Percentiles rank a stretch among this genome's conserved stretches.
These are phyloP conservation scores for Odontophorus gujanensis DNA, from an alignment of 2,113 vertebrate genomes.

Conservation along the genomic window DNA sequence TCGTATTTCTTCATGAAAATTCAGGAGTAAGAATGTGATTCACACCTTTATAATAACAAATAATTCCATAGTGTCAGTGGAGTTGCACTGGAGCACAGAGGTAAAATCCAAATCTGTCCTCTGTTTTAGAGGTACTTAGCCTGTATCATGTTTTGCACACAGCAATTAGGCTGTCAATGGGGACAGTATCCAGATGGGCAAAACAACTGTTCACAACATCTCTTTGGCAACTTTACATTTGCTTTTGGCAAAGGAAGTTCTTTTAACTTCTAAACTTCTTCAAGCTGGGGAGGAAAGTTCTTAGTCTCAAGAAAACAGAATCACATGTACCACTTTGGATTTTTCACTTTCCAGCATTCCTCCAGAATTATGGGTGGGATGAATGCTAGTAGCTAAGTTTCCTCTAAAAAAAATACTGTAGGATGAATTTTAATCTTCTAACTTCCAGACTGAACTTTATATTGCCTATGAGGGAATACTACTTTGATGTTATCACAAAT, in stretches of 20 bases:
- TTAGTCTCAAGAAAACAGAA: background rate
- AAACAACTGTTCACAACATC: background rate
- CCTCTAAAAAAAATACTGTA: background rate
- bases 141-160: background rate
- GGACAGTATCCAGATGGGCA: background rate
- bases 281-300: background rate
- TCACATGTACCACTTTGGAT: background rate
- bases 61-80: background rate
- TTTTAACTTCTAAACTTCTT: background rate
- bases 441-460: slow-evolving; percentile 20
- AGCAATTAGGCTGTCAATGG: background rate
- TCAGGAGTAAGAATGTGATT: background rate
- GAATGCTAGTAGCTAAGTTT: background rate
- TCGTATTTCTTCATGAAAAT: background rate
- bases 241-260: background rate
- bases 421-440: slow-evolving; percentile 39
- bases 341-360: background rate
- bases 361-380: background rate
- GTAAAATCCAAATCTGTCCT: background rate
- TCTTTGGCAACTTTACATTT: background rate
- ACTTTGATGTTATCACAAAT: slow-evolving; percentile 32
- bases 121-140: background rate
- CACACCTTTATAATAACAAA: background rate
- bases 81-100: background rate
- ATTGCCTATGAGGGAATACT: slow-evolving; percentile 12